phyloP scores from a whole-genome alignment of 2,888 invertebrate species.

The Agelastica alni region DNA sequence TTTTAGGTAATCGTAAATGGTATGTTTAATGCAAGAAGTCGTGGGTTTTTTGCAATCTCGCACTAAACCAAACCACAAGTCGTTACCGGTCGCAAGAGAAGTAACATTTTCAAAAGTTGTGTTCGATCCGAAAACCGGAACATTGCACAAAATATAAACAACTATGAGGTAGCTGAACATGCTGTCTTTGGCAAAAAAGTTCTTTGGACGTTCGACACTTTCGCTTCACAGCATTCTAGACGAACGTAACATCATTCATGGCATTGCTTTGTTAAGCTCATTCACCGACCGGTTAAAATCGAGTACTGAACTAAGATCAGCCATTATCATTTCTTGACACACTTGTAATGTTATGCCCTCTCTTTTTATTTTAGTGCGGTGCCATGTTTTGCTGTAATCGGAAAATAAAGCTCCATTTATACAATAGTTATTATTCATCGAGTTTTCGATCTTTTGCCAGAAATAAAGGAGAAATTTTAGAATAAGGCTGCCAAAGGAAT shows the following conservation, averaged over 20 bases:
- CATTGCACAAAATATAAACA: conserved; percentile 24
- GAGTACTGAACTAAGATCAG: conserved; percentile 46
- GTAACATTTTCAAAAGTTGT: conserved; percentile 46
- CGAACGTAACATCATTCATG: conserved; percentile 45
- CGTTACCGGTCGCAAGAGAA: conserved; percentile 58
- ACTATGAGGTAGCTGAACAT: conserved; percentile 35
- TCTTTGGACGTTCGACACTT: conserved; percentile 14
- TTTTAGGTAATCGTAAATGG: conserved; percentile 74
- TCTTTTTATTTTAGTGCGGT: not conserved
- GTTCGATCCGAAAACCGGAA: conserved; percentile 43
- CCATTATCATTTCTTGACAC: conserved; percentile 53
- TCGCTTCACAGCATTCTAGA: conserved; percentile 28
- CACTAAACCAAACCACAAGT: conserved; percentile 74
- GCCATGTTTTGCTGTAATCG: too few species aligned
- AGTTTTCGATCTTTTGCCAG: too few species aligned
- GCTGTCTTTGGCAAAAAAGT: conserved; percentile 13
- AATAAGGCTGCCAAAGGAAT: too few species aligned
- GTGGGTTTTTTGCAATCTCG: conserved; percentile 71
- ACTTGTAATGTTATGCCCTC: conserved; percentile 40
- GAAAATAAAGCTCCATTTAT: too few species aligned
- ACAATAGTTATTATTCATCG: too few species aligned
- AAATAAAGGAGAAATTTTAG: too few species aligned
- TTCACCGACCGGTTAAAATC: conserved; percentile 46
- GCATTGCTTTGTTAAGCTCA: conserved; percentile 48
- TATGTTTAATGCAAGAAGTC: conserved; percentile 76